Evolutionary conservation across 2,888 invertebrate genomes (phyloP), one percentile per base, ranked within the genome.

Genomic region (Parthenolecanium corni): DNA sequence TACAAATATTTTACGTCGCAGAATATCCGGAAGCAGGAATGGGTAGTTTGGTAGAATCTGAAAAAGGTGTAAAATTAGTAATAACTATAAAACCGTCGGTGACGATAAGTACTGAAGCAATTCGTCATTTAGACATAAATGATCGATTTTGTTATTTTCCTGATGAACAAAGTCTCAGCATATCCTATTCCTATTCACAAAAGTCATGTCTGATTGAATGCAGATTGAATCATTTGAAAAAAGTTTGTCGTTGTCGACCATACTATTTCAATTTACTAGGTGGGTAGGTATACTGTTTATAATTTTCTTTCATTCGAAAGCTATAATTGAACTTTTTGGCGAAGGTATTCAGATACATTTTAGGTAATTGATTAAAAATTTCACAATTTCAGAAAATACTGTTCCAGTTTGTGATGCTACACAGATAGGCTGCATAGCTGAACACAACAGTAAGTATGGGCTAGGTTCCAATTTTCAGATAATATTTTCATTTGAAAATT

Each of bases 1-100:
- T 70, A 5, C 70, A 69, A 65, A 64, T 70, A 9, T 68, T 68
- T 58, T 67, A 67, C 24, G 67, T 66, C 5, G 66, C 67, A 14
- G 70, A 70, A 52, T 70, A 68, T 54, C 70, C 70, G 16, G 69
- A 69, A 54, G 67, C 70, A 14, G 70, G 69, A 20, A 69, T 70
- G 67, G 69, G 69, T 11, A 66, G 65, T 52, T 58, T 69, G 24
- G 64, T 70, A 2, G 65, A 66, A 12, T 61, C 66, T 4, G 63
- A 65, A 6, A 65, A 64, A 36, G 64, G 67, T 1, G 61, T 66
- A 11, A 70, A 69, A 54, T 57, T 70, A 46, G 69, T 66, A 14
- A 64, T 68, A 6, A 66, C 67, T 9, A 65, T 70, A n/a, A 69
- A 69, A 46, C 68, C 70, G 1, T 68, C 68, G 3, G 64, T 70